Base-by-base conservation (phyloP, 2,797 vertebrate species). In the Linurgus olivaceus region DNA sequence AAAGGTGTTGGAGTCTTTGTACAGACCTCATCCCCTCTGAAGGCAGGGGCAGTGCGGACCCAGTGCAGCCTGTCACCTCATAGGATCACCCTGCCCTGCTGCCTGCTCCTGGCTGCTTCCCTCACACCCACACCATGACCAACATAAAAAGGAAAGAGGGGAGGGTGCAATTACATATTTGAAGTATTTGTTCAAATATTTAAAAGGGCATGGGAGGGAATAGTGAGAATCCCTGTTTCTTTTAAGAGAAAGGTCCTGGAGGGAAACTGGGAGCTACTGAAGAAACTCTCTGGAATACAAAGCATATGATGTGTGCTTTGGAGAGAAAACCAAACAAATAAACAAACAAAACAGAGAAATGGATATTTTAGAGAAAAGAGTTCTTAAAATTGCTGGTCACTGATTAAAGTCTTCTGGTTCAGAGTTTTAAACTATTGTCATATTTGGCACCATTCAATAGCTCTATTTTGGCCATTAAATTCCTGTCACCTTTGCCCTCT, bases 391-490 rank as follows among this genome's bases (percentile, higher is more conserved):
- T 93, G 37, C 11, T 93, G 37, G 33, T 86, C 80, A 79, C 42
- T 84, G 29, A 85, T 48, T 90, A 86, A 92, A 91, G 25, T 81
- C 38, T 89, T 92, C 72, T 80, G 19, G 70, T 83, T 79, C 37
- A 25, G 44, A 57, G 37, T 89, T 94, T 44, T 33, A 86, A 88
- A 88, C 85, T 87, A 93, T 89, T 86, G 29, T 72, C 86, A 70
- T 90, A 93, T 35, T 93, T 0, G 0, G 67, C 45, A 57, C 52
- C 0, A 1, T 87, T 96, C 94, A 91, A 96, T 97, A 97, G 74
- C 79, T 96, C 89, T 96, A 95, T 97, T 97, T 97, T 96, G 93
- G 47, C 84, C 94, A 96, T 97, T 97, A 97, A 95, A 96, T 94
- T 96, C 85, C 92, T 90, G 73, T 77, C 96, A 96, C 91, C 97